phyloP scores from a whole-genome alignment of 2,113 vertebrate genomes.

The Gambusia holbrooki region DNA sequence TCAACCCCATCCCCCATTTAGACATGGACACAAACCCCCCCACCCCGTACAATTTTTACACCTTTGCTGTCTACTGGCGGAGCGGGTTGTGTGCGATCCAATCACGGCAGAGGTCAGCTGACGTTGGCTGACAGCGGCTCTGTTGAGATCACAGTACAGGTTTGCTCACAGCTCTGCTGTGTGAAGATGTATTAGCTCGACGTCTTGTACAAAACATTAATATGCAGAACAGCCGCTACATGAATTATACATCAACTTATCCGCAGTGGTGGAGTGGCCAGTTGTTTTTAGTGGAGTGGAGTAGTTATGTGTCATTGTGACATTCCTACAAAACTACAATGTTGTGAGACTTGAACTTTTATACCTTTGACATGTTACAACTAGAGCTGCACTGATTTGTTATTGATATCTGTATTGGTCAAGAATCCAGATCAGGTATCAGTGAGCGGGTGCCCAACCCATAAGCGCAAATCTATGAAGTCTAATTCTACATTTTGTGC shows the following conservation, averaged over 20 bases:
- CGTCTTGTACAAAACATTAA: neutral
- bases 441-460: too few species aligned
- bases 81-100: neutral
- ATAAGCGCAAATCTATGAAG: too few species aligned
- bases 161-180: neutral
- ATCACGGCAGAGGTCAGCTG: slow-evolving; percentile 17
- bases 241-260: neutral
- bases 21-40: slow-evolving; percentile 42
- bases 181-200: neutral
- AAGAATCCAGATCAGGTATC: too few species aligned
- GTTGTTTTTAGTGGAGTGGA: too few species aligned
- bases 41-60: slow-evolving; percentile 31
- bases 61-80: slow-evolving; percentile 46
- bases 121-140: neutral
- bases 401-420: too few species aligned
- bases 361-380: neutral
- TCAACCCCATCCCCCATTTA: slow-evolving; percentile 60
- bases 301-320: neutral
- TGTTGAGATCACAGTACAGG: neutral
- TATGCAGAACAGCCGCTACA: neutral
- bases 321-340: neutral
- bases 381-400: too few species aligned
- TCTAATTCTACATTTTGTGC: too few species aligned
- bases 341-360: neutral
- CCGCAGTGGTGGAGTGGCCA: neutral